Base-by-base conservation (phyloP, 1,140 invertebrate genomes). In the Pseudomyrmex gracilis region DNA sequence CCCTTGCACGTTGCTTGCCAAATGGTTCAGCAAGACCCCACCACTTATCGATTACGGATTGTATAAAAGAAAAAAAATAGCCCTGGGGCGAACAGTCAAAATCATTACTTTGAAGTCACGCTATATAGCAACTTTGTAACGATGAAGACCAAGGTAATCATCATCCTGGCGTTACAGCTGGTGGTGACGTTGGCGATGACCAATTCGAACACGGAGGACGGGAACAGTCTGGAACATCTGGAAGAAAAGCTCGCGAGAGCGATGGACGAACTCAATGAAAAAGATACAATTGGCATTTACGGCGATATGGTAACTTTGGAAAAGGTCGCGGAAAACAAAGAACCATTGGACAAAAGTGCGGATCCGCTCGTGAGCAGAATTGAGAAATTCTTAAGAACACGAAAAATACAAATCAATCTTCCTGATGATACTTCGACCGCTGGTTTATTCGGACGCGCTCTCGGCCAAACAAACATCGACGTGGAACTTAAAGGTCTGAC, bases 31-130 rank as follows among this genome's bases (percentile, higher is more conserved):
- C 66, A 34, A 45, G 77, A 73, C 92, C 92, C 92, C 92, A 93
- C 93, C 90, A 76, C 73, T 12, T 13, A 91, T 77, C 51, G 68
- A 63, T 87, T 83, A 49, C 47, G 85, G 73, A 45, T 66, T 67
- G 73, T 94, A 94, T 94, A 94, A 92, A 94, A 94, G 91, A 93
- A 93, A 92, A 92, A 91, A 90, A 91, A 83, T 58, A 66, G 85
- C 64, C 64, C 55, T 77, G 74, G 90, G 88, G 73, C 87, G 90
- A 91, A 91, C 92, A 93, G 90, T 94, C 90, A 89, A 94, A 93
- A 90, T 89, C 87, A 83, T 85, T 82, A 73, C 67, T 68, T 85
- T 83, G 57, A 47, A 47, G 70, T 61, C 55, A 73, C 76, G 61
- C 73, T 60, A 15, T 76, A 85, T 71, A 78, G 10, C 80, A 34